Conservation (phyloP, 2,888 invertebrate species). For the Acrocera orbiculus region DNA sequence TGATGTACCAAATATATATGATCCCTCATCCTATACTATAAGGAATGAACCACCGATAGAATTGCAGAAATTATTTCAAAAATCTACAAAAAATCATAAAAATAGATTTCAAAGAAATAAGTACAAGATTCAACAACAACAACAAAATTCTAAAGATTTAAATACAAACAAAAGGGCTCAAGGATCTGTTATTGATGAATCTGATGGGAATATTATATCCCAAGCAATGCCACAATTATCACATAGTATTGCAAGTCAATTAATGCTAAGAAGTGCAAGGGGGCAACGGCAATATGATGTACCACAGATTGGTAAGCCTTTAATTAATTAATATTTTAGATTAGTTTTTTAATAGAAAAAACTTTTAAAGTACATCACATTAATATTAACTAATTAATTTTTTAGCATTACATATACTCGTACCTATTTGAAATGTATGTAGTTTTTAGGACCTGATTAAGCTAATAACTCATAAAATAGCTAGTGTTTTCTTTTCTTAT, state of each 20-base stretch:
- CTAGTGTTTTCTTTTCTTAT: no score
- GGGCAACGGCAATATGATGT: conserved; percentile 67
- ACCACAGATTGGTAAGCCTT: conserved; percentile 62
- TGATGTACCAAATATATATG: no score
- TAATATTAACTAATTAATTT: no score
- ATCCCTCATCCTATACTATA: no score
- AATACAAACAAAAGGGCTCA: conserved; percentile 19
- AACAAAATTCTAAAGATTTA: no score
- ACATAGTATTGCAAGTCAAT: conserved; percentile 42
- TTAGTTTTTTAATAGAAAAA: not conserved
- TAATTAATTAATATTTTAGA: not conserved
- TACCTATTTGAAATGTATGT: no score
- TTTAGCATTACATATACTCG: no score
- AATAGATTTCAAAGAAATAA: conserved; percentile 19
- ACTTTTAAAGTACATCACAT: not conserved
- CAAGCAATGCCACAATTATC: conserved; percentile 16
- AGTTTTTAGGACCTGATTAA: no score
- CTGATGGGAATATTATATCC: conserved; percentile 11
- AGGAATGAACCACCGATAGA: conserved; percentile 18
- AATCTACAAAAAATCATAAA: conserved; percentile 15
- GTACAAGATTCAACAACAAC: conserved; percentile 15
- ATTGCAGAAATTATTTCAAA: conserved; percentile 22
- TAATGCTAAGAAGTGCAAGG: conserved; percentile 60
- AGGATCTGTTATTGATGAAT: conserved; percentile 20
- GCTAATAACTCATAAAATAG: no score